Percentiles rank a stretch among this genome's conserved stretches.
These are phyloP conservation scores for Coracias cyanogaster DNA, from an alignment of 2,797 vertebrate genomes.

Conservation along the genomic window DNA sequence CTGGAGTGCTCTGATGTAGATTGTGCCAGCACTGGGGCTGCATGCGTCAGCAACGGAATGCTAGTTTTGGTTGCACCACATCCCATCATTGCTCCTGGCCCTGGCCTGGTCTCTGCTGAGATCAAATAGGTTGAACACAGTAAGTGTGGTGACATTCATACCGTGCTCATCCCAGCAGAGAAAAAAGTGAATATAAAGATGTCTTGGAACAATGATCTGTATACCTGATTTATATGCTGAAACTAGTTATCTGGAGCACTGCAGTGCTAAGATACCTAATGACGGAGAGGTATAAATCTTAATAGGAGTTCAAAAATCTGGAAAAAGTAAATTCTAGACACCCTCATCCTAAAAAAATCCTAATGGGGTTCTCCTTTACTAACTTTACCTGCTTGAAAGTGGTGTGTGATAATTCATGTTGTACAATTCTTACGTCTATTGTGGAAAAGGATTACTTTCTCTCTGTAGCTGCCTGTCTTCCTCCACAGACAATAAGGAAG, in stretches of 20 bases:
- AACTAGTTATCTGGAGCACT: background rate
- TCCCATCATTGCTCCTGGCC: too few species aligned
- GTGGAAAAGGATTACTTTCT: background rate
- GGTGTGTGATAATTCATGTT: background rate
- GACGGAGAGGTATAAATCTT: background rate
- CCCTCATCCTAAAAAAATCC: background rate
- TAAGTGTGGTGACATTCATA: background rate
- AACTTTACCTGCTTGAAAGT: background rate
- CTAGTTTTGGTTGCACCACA: background rate
- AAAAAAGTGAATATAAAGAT: background rate
- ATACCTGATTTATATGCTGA: background rate
- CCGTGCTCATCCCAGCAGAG: background rate
- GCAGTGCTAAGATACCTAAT: background rate
- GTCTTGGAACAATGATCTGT: background rate
- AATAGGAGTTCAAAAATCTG: background rate
- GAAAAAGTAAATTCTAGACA: background rate
- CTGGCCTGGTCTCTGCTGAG: background rate
- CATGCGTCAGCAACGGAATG: background rate
- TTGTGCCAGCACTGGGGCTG: background rate
- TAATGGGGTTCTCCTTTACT: background rate
- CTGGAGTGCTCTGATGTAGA: too few species aligned
- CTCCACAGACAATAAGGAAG: fast-evolving
- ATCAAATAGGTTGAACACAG: background rate
- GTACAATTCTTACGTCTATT: background rate
- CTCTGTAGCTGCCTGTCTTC: background rate